These are phyloP conservation scores for Microctenopoma steveboyesi DNA, from an alignment of 2,797 vertebrate species.

Conservation along the genomic window DNA sequence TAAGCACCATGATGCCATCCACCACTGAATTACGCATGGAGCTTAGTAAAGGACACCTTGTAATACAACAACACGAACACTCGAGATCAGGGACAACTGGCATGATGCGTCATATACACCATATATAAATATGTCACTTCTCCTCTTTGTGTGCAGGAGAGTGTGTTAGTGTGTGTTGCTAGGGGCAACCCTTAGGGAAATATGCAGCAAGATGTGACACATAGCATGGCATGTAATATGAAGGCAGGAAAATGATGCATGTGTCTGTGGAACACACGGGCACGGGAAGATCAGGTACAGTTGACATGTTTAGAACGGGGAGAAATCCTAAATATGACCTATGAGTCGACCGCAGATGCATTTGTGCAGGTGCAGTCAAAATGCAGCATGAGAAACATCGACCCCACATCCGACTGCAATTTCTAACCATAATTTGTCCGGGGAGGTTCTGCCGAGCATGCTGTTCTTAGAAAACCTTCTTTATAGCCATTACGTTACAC, in stretches of 20 bases:
- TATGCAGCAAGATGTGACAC: slow-evolving; percentile 5
- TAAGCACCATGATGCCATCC: slow-evolving; percentile 50
- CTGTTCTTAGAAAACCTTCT: slow-evolving; percentile 38
- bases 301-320: slow-evolving; percentile 10
- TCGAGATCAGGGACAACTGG: slow-evolving; percentile 18
- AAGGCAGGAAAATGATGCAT: slow-evolving; percentile 7
- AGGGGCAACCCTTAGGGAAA: slow-evolving; percentile 21
- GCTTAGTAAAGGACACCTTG: slow-evolving; percentile 34
- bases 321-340: slow-evolving; percentile 14
- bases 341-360: slow-evolving; percentile 11
- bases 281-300: not conserved
- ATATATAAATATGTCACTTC: slow-evolving; percentile 13
- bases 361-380: slow-evolving; percentile 13
- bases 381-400: slow-evolving; percentile 32
- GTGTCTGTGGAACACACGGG: slow-evolving; percentile 19
- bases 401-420: slow-evolving; percentile 15
- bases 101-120: slow-evolving; percentile 17
- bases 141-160: slow-evolving; percentile 17
- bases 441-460: slow-evolving; percentile 48
- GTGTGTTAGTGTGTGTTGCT: slow-evolving; percentile 24
- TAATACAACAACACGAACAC: slow-evolving; percentile 48
- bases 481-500: slow-evolving; percentile 48
- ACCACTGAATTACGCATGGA: slow-evolving; percentile 70
- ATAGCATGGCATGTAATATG: slow-evolving; percentile 7
- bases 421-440: slow-evolving; percentile 48